Conservation (phyloP, 2,797 vertebrate species). For the Neosilurus mollespiculum region DNA sequence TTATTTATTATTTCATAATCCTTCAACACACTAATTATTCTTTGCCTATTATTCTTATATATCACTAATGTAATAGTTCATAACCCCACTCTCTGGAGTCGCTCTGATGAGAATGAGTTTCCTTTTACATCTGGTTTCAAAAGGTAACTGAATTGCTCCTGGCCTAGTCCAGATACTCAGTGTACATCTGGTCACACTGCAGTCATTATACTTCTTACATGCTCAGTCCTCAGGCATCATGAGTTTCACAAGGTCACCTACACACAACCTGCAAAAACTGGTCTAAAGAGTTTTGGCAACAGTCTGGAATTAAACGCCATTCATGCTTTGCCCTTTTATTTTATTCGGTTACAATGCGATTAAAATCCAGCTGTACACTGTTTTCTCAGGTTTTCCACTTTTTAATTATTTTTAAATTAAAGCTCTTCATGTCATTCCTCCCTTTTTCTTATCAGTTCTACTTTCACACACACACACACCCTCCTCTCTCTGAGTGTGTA, state of each 20-base stretch:
- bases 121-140: background rate
- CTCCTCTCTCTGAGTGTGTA: background rate
- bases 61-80: background rate
- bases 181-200: background rate
- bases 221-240: background rate
- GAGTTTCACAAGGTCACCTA: background rate
- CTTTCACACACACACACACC: no score
- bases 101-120: background rate
- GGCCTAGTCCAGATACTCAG: background rate
- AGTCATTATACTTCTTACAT: conserved; percentile 14
- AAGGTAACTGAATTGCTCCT: background rate
- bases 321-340: background rate
- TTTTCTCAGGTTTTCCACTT: background rate
- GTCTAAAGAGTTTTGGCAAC: background rate
- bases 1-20: background rate
- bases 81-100: background rate
- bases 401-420: background rate
- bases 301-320: background rate
- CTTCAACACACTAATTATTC: background rate
- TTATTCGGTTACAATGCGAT: background rate
- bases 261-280: conserved; percentile 9
- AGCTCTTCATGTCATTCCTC: background rate
- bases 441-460: background rate
- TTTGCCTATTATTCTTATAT: background rate
- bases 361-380: background rate